Evolutionary conservation across 2,888 invertebrate genomes (phyloP), one percentile per base, ranked within the genome.

Genomic region (Bugula neritina): DNA sequence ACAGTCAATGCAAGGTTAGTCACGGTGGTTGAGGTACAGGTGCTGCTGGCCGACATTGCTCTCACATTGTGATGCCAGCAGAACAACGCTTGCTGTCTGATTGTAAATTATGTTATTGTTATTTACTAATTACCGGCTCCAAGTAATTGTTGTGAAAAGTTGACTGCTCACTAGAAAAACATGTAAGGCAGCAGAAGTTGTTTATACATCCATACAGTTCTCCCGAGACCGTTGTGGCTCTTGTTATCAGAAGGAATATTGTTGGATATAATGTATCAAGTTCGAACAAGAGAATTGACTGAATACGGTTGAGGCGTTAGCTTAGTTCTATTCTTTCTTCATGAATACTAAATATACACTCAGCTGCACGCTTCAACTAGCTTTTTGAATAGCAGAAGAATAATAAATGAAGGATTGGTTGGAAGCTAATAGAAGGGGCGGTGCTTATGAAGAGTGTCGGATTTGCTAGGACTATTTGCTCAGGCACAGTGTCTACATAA

Each of bases 21-120:
- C 3, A 70, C 43, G 5, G 70, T 54, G n/a, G 31, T 2, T 29
- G 43, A 10, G 3, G 70, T 43, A 17, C 70, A 70, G 2, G 70
- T 70, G 23, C 70, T 70, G 52, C 52, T 54, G 25, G 70, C 70
- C 1, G 70, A 43, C 70, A 70, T 70, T 57, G 57, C n/a, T 57
- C n/a, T 57, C 25, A n/a, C 57, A 57, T 57, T 57, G 25, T 25
- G 63, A 31, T 63, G 63, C 63, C 31, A 1, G 25, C 23, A 5
- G 23, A 55, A 55, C 25, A 43, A 5, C 43, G 43, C 5, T 17
- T 43, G 10, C 43, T n/a, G n/a, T n/a, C n/a, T n/a, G n/a, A 5
- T 43, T 43, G 43, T 43, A 43, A 17, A 43, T 17, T 43, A 43
- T 43, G 43, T 17, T 43, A 43, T 43, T 43, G 5, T 5, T 43